Conservation (phyloP, 92 coral and sea anemone species). For the Zoanthus sociatus region DNA sequence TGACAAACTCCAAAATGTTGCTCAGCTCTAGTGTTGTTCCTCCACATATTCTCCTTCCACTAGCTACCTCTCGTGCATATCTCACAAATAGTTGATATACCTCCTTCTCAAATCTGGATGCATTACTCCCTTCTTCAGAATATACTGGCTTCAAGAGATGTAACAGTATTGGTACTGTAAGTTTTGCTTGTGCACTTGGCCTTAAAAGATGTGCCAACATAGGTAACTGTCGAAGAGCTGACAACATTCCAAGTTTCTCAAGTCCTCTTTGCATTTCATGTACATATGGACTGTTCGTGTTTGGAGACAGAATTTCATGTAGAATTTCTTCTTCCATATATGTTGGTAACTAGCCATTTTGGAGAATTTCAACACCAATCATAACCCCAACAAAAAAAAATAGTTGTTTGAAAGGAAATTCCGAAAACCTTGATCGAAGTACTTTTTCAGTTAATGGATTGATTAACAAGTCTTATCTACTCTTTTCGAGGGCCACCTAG, state of each 20-base stretch:
- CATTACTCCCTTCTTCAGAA: constrained; percentile 8
- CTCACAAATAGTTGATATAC: constrained; percentile 16
- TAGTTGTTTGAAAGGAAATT: not conserved
- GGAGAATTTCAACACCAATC: not conserved
- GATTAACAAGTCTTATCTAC: not conserved
- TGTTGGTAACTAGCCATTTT: not conserved
- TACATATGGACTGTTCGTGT: not conserved
- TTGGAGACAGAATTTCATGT: not conserved
- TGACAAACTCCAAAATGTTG: not conserved
- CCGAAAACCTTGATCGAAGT: not conserved
- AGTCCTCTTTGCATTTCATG: not conserved
- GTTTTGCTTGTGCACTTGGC: not conserved
- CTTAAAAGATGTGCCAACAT: not conserved
- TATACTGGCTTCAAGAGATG: not conserved
- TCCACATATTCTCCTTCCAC: constrained; percentile 6
- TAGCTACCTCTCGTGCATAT: constrained; percentile 4
- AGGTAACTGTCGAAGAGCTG: constrained; percentile 10
- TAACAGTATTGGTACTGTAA: not conserved
- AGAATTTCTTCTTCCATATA: not conserved
- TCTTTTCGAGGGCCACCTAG: constrained; percentile 69
- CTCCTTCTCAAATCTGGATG: not conserved
- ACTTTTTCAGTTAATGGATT: not conserved
- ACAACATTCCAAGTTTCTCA: not conserved
- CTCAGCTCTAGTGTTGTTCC: not conserved
- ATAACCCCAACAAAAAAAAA: not conserved